phyloP scores from a whole-genome alignment of 2,113 vertebrate genomes.

The Noctilio leporinus region DNA sequence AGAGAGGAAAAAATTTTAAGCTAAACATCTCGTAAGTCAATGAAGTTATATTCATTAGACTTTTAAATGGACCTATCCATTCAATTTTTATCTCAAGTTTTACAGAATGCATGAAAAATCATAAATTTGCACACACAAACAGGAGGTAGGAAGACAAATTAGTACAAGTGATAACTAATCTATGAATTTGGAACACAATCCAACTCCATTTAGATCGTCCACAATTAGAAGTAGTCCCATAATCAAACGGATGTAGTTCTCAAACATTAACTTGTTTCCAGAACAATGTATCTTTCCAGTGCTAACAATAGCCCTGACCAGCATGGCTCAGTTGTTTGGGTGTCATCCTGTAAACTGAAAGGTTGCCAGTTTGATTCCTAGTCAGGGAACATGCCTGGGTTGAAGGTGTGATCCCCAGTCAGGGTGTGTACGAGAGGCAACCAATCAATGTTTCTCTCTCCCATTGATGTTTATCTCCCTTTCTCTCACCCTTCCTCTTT shows the following conservation, averaged over 20 bases:
- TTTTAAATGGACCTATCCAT: neutral
- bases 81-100: constrained; percentile 18
- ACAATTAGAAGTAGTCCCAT: neutral
- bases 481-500: no score
- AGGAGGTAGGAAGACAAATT: neutral
- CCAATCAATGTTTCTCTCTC: no score
- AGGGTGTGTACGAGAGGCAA: no score
- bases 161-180: neutral
- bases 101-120: neutral
- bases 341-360: no score
- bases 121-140: neutral
- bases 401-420: no score
- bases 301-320: neutral
- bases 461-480: no score
- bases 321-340: no score
- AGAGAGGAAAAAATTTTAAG: neutral
- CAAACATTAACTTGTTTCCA: neutral
- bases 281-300: neutral
- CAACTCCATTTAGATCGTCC: neutral
- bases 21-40: constrained; percentile 5
- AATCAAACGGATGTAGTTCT: constrained; percentile 5
- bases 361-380: no score
- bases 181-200: neutral
- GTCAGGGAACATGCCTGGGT: no score
- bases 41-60: constrained; percentile 24